Conservation (phyloP, 2,113 vertebrate genomes). For the Nestor notabilis region DNA sequence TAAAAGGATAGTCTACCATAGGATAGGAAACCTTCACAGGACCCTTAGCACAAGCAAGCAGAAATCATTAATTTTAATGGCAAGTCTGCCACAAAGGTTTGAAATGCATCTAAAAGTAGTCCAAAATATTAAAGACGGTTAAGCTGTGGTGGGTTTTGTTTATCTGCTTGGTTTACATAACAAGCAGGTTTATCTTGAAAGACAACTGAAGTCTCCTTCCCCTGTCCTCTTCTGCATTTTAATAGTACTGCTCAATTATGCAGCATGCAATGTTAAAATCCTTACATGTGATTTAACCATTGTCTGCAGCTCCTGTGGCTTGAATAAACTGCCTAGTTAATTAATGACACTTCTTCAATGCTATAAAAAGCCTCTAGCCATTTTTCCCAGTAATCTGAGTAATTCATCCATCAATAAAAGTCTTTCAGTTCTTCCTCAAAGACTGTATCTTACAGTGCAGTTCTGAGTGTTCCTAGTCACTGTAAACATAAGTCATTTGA, state of each 20-base stretch:
- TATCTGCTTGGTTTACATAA: constrained; percentile 19
- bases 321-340: constrained; percentile 25
- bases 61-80: constrained; percentile 41
- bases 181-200: neutral
- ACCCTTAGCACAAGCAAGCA: neutral
- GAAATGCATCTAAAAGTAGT: constrained; percentile 29
- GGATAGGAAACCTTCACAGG: constrained; percentile 21
- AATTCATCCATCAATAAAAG: neutral
- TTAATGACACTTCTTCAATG: neutral
- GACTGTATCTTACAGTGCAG: neutral
- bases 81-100: neutral
- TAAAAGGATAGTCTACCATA: neutral
- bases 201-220: constrained; percentile 1
- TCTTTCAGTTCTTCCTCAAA: neutral
- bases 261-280: neutral
- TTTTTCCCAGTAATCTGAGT: neutral
- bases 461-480: neutral
- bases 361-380: neutral
- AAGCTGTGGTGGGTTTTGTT: neutral
- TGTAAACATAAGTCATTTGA: neutral
- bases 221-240: neutral
- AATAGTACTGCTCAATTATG: neutral
- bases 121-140: constrained; percentile 15
- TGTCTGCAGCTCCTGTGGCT: neutral
- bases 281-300: neutral